Conservation (phyloP, 2,797 vertebrate species). For the Bufotes viridis region DNA sequence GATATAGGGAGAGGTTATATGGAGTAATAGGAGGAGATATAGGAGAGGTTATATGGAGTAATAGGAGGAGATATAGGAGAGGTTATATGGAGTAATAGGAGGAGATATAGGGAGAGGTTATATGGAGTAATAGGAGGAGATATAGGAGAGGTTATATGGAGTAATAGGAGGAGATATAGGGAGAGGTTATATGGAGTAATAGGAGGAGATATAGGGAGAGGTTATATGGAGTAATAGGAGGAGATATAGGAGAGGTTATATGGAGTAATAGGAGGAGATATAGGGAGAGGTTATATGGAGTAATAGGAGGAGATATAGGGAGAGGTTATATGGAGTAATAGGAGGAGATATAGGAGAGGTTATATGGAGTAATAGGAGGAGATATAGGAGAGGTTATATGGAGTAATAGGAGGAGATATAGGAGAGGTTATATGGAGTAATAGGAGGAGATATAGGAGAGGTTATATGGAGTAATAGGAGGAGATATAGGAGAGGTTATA, state of each 20-base stretch:
- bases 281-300: background rate
- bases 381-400: background rate
- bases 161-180: background rate
- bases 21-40: no score
- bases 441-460: background rate
- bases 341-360: background rate
- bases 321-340: no score
- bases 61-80: background rate
- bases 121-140: background rate
- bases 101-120: background rate
- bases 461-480: background rate
- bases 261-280: background rate
- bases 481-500: background rate
- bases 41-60: no score
- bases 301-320: no score
- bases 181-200: no score
- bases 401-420: background rate
- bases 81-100: background rate
- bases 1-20: background rate
- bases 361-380: background rate
- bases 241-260: constrained; percentile 17
- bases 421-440: no score
- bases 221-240: no score
- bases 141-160: constrained; percentile 15
- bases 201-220: no score